Percentiles rank a stretch among this genome's conserved stretches.
Conservation (phyloP, 2,113 vertebrate genomes). For the Neoarius graeffei region DNA sequence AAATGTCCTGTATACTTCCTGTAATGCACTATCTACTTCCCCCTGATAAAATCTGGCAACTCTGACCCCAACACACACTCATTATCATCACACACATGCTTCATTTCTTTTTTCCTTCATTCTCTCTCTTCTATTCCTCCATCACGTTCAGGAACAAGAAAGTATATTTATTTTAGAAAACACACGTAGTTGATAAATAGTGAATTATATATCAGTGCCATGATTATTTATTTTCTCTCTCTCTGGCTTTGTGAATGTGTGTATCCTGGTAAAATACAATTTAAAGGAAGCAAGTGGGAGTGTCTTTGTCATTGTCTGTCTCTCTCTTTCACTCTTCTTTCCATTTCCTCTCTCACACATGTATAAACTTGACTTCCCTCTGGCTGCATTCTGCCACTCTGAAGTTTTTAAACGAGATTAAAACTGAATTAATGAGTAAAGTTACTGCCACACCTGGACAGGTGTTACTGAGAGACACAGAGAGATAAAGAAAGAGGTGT, state of each 20-base stretch:
- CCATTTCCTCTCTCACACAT: background rate
- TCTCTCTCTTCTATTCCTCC: background rate
- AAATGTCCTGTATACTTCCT: background rate
- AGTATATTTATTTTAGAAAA: background rate
- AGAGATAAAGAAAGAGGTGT: background rate
- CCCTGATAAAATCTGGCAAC: background rate
- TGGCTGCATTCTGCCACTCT: background rate
- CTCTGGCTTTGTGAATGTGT: background rate
- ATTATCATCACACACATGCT: background rate
- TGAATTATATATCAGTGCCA: background rate
- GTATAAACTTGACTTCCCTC: slow-evolving; percentile 10
- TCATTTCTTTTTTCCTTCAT: background rate
- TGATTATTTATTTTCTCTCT: background rate
- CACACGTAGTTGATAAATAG: background rate
- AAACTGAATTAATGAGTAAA: slow-evolving; percentile 10
- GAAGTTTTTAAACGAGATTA: background rate
- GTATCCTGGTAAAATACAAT: background rate
- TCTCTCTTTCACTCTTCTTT: background rate
- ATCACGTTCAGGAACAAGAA: background rate
- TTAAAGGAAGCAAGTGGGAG: background rate
- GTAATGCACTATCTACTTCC: background rate
- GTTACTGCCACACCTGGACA: background rate
- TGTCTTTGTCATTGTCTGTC: background rate
- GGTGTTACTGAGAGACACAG: background rate
- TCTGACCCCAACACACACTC: background rate